Base-by-base conservation (phyloP, 1,140 invertebrate genomes). In the Achroia grisella region DNA sequence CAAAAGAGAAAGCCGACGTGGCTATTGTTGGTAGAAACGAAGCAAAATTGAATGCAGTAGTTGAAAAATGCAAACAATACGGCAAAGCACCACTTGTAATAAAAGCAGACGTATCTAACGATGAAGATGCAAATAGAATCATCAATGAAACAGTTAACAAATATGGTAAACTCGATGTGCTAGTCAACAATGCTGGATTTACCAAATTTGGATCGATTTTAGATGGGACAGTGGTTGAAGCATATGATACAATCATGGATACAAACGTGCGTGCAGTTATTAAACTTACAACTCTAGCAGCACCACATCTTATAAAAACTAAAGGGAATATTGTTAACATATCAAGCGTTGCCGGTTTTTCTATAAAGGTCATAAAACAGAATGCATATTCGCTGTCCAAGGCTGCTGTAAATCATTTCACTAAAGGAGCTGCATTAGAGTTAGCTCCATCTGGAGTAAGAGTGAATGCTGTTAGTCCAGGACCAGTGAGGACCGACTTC, bases 311-410 rank as follows among this genome's bases (percentile, higher is more conserved):
- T 5, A 86, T 93, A 6, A 86, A 90, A 67, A 90, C 90, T 0
- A 93, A 94, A 73, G 94, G 94, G 12, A 92, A 89, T 48, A 90
- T 95, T 56, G 62, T 97, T 0, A 96, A 96, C 74, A 90, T 96
- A 2, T 95, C 94, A 1, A 95, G 94, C 71, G 91, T 96, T 0
- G 90, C 88, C 65, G 94, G 93, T 23, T 23, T 23, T 6, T 2
- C 17, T 6, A 6, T 23, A 23, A 23, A 6, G 6, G 2, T 23
- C 2, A 6, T 23, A 23, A 2, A 23, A 23, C 17, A 23, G 6
- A 23, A 23, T 6, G 31, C 91, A 0, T 94, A 95, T 55, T 89
- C 88, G 52, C 90, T 93, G 81, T 92, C 90, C 17, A 94, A 95
- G 83, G 77, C 91, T 42, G 91, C 91, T 6, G 40, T 95, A 5